Percentiles rank a stretch among this genome's conserved stretches.
phyloP scores from a whole-genome alignment of 2,797 vertebrate species.

The Sebastes oblongus region DNA sequence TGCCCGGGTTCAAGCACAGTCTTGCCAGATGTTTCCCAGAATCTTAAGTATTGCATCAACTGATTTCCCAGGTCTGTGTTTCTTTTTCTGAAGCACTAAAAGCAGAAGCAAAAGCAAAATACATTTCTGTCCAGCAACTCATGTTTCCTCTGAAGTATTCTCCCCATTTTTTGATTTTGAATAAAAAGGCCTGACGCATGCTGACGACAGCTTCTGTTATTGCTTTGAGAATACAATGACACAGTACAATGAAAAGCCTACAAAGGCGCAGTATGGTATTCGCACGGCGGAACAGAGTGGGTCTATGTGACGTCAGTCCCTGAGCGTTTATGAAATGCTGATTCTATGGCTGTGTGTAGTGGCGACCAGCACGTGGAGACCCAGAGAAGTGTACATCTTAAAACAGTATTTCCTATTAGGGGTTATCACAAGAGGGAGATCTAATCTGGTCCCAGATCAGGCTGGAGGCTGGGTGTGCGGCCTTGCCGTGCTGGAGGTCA shows the following conservation, averaged over 20 bases:
- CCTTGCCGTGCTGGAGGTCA: slow-evolving; percentile 66
- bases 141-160: slow-evolving; percentile 3
- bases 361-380: neutral
- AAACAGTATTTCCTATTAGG: slow-evolving; percentile 53
- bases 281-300: slow-evolving; percentile 3
- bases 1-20: slow-evolving; percentile 9
- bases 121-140: neutral
- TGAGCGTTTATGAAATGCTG: neutral
- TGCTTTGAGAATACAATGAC: slow-evolving; percentile 14
- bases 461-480: slow-evolving; percentile 53
- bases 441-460: slow-evolving; percentile 69
- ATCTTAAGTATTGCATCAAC: neutral
- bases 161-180: neutral
- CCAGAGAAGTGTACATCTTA: slow-evolving; percentile 1
- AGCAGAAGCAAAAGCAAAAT: neutral
- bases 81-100: neutral
- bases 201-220: neutral
- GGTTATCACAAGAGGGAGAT: slow-evolving; percentile 56
- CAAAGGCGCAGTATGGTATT: neutral
- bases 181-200: slow-evolving; percentile 6
- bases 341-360: neutral
- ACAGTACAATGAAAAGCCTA: slow-evolving; percentile 5
- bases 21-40: slow-evolving; percentile 17
- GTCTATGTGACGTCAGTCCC: neutral
- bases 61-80: neutral